A percentile compares a stretch with the other conserved stretches of the same genome.
Evolutionary conservation across 2,797 vertebrate species (phyloP).

Genomic region (Gephyroberyx darwinii): DNA sequence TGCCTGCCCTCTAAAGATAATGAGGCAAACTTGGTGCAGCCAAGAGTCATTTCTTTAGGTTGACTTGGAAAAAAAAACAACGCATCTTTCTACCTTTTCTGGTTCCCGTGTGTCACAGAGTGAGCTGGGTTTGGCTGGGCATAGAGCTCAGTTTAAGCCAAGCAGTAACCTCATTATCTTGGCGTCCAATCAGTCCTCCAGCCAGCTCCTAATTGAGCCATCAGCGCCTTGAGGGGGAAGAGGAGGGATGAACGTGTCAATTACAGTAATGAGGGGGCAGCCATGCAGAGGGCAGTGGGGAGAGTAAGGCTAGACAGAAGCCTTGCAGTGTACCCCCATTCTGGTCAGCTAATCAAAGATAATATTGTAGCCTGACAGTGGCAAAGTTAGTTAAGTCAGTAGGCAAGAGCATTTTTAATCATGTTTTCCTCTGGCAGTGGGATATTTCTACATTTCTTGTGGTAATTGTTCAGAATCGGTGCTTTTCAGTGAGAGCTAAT

Average conservation of each 20-base stretch:
- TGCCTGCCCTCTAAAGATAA: constrained; percentile 28
- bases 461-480: constrained; percentile 44
- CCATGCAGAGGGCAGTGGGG: constrained; percentile 69
- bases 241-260: constrained; percentile 75
- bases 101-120: constrained; percentile 37
- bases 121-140: constrained; percentile 42
- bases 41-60: constrained; percentile 37
- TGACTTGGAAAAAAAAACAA: constrained; percentile 14
- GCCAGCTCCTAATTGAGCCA: constrained; percentile 79
- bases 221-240: constrained; percentile 73
- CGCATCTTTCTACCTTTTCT: constrained; percentile 16
- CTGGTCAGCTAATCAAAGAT: constrained; percentile 63
- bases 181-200: constrained; percentile 71
- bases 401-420: constrained; percentile 48
- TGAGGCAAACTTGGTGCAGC: constrained; percentile 26
- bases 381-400: constrained; percentile 37
- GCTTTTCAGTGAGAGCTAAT: constrained; percentile 33
- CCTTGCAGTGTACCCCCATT: constrained; percentile 50
- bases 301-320: constrained; percentile 55
- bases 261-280: constrained; percentile 79
- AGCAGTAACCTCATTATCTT: constrained; percentile 72
- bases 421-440: constrained; percentile 31
- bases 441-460: constrained; percentile 30
- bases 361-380: constrained; percentile 45
- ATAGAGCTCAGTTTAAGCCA: constrained; percentile 51